A percentile compares a stretch with the other conserved stretches of the same genome.
These are phyloP conservation scores for Lochmaea capreae DNA, from an alignment of 2,888 invertebrate species.

Conservation along the genomic window DNA sequence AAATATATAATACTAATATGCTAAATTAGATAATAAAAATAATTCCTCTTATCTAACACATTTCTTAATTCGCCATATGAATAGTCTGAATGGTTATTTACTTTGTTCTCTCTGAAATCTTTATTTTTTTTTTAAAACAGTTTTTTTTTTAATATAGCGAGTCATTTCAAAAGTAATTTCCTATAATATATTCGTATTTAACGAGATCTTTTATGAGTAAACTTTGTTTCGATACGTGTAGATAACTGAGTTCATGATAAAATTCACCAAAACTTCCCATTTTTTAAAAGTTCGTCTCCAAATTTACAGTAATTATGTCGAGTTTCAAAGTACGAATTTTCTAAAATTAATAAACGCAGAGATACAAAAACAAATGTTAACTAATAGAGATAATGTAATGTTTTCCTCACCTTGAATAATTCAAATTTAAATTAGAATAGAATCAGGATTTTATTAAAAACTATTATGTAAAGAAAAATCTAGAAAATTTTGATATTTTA, in stretches of 20 bases:
- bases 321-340: not conserved
- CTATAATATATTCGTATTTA: not conserved
- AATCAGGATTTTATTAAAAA: no score
- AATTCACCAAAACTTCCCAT: not conserved
- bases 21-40: not conserved
- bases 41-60: not conserved
- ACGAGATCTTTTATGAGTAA: not conserved
- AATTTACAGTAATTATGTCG: not conserved
- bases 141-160: no score
- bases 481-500: no score
- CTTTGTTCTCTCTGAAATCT: no score
- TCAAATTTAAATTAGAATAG: not conserved
- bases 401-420: not conserved
- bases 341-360: not conserved
- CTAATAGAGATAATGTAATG: not conserved
- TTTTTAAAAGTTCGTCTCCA: not conserved
- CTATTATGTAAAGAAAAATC: no score
- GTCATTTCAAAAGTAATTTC: not conserved
- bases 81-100: no score
- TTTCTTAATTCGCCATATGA: no score
- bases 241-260: not conserved
- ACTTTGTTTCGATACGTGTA: not conserved
- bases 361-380: not conserved
- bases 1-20: not conserved
- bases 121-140: no score